Conservation (phyloP, 1,140 invertebrate genomes). For the Magallana ariakensis region DNA sequence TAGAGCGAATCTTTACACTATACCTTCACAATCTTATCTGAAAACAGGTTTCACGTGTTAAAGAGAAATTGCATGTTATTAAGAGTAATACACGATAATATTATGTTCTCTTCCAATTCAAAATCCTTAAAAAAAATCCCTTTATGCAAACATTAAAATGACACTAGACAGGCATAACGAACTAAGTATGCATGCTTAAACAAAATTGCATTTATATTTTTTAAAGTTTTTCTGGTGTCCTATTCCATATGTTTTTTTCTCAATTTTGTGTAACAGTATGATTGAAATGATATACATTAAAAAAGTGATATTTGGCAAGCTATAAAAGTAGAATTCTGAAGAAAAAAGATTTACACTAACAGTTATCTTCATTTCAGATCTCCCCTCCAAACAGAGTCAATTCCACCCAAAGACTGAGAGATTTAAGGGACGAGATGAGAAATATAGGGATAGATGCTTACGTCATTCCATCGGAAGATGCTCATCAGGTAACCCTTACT, state of each 20-base stretch:
- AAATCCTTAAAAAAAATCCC: too few relatives aligned
- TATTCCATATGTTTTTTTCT: neutral
- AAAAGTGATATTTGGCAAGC: neutral
- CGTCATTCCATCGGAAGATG: conserved; percentile 89
- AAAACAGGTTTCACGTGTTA: too few relatives aligned
- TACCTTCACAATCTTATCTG: too few relatives aligned
- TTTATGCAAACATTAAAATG: too few relatives aligned
- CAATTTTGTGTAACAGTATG: neutral
- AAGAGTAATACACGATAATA: too few relatives aligned
- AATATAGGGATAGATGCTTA: conserved; percentile 83
- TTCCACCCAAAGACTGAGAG: conserved; percentile 61
- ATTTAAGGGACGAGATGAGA: conserved; percentile 53
- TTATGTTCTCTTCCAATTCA: too few relatives aligned
- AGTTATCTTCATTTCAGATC: neutral
- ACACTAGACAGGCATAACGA: too few relatives aligned
- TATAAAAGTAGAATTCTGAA: neutral
- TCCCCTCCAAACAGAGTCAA: conserved; percentile 55
- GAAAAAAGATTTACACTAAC: neutral
- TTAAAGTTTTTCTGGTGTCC: neutral
- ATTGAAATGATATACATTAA: neutral
- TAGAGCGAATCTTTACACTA: too few relatives aligned
- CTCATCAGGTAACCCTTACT: conserved; percentile 83
- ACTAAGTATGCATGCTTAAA: neutral
- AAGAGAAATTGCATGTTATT: too few relatives aligned
- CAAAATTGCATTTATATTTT: neutral